These are phyloP conservation scores for Bujurquina vittata DNA, from an alignment of 2,113 vertebrate genomes.

Conservation along the genomic window DNA sequence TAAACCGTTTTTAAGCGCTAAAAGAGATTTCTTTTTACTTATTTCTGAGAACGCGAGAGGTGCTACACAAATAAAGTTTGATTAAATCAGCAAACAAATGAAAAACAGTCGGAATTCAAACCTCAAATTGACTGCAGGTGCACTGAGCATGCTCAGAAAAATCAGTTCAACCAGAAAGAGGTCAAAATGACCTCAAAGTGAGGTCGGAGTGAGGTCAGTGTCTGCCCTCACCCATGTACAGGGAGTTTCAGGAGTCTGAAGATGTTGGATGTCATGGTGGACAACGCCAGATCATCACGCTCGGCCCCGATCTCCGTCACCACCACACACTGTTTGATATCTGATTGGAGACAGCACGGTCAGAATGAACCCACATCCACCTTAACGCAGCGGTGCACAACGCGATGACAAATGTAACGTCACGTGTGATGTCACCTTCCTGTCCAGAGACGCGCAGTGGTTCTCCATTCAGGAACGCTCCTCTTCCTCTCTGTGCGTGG, in stretches of 20 bases:
- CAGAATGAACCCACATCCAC: neutral
- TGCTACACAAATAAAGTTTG: too few relatives aligned
- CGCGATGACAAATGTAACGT: neutral
- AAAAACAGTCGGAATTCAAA: neutral
- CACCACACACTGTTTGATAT: slow-evolving; percentile 87
- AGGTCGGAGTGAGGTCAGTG: neutral
- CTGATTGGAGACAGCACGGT: slow-evolving; percentile 62
- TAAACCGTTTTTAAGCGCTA: too few relatives aligned
- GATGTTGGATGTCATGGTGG: slow-evolving; percentile 87
- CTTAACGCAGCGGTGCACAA: neutral
- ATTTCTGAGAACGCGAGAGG: too few relatives aligned
- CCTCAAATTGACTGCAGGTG: neutral
- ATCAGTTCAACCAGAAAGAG: too few relatives aligned
- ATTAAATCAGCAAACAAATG: neutral
- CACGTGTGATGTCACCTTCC: slow-evolving; percentile 74
- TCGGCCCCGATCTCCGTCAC: slow-evolving; percentile 88
- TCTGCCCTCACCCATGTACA: slow-evolving; percentile 83
- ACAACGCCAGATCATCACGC: slow-evolving; percentile 83
- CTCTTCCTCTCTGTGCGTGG: slow-evolving; percentile 84
- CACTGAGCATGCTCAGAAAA: neutral
- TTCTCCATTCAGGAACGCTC: slow-evolving; percentile 87
- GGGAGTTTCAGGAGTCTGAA: slow-evolving; percentile 86
- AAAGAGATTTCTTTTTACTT: too few relatives aligned
- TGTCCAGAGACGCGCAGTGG: slow-evolving; percentile 83
- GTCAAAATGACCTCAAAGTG: too few relatives aligned